Percentiles rank a stretch among this genome's conserved stretches.
Evolutionary conservation across 2,888 invertebrate genomes (phyloP).

Genomic region (Itoplectis maculator): DNA sequence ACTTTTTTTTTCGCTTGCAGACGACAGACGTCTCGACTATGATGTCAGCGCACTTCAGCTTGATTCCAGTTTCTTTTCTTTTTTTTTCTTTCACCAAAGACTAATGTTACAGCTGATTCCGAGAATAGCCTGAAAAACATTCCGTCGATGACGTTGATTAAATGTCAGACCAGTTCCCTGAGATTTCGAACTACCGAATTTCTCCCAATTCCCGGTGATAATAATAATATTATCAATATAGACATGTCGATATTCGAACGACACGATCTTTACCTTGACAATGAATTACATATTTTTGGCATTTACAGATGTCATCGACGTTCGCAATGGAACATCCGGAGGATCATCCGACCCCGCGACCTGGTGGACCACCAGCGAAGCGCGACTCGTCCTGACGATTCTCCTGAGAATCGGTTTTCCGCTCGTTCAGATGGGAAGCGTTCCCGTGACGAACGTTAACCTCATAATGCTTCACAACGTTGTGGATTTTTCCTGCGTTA

Average conservation of each 20-base stretch:
- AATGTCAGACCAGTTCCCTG: background rate
- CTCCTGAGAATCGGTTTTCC: constrained; percentile 80
- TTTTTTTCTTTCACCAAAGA: too few species aligned
- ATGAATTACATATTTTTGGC: constrained; percentile 55
- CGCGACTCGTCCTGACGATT: constrained; percentile 73
- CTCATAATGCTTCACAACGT: constrained; percentile 82
- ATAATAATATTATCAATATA: too few species aligned
- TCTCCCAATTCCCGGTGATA: background rate
- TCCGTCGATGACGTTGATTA: background rate
- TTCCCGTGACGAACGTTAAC: constrained; percentile 82
- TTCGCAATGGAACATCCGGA: background rate
- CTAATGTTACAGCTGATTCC: background rate
- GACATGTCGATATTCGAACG: constrained; percentile 53
- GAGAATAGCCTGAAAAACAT: background rate
- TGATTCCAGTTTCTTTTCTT: background rate
- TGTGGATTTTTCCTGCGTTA: constrained; percentile 79
- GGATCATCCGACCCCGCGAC: background rate
- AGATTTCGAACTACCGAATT: background rate
- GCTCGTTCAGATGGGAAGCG: constrained; percentile 81
- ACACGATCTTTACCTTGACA: constrained; percentile 42
- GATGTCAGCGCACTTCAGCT: constrained; percentile 7
- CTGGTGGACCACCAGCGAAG: constrained; percentile 50
- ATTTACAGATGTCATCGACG: constrained; percentile 6
- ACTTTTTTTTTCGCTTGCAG: background rate
- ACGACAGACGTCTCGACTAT: background rate